A percentile compares a stretch with the other conserved stretches of the same genome.
Conservation (phyloP, 2,888 invertebrate species). For the Phengaris alcon region DNA sequence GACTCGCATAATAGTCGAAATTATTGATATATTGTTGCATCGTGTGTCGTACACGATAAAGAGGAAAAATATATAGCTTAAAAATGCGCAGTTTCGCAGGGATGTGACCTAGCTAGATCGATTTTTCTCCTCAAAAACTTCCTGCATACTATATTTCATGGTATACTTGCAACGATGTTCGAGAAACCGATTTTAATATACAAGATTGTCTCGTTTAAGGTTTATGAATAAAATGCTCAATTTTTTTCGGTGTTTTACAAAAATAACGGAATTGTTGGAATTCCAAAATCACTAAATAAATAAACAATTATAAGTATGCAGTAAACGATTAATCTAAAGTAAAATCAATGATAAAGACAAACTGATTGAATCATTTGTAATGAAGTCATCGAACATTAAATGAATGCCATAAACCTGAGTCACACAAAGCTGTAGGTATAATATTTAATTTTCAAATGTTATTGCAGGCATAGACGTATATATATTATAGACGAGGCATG, state of each 20-base stretch:
- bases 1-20: no score
- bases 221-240: background rate
- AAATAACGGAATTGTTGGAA: background rate
- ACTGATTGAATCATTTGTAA: background rate
- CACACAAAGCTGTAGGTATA: background rate
- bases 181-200: no score
- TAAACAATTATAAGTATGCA: background rate
- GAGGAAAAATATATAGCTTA: no score
- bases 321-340: slow-evolving; percentile 1
- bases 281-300: slow-evolving; percentile 1
- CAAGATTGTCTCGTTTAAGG: no score
- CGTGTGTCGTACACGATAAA: no score
- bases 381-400: slow-evolving; percentile 12
- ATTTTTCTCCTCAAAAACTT: no score
- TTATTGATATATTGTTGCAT: no score
- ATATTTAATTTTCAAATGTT: slow-evolving; percentile 1
- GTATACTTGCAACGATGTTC: no score
- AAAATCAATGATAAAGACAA: background rate
- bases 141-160: no score
- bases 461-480: background rate
- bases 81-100: no score
- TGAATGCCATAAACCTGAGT: background rate
- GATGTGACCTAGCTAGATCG: no score
- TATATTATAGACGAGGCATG: no score
- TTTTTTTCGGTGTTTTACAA: background rate